Base-by-base conservation (phyloP, 2,797 vertebrate genomes). In the Delichon dasypus region DNA sequence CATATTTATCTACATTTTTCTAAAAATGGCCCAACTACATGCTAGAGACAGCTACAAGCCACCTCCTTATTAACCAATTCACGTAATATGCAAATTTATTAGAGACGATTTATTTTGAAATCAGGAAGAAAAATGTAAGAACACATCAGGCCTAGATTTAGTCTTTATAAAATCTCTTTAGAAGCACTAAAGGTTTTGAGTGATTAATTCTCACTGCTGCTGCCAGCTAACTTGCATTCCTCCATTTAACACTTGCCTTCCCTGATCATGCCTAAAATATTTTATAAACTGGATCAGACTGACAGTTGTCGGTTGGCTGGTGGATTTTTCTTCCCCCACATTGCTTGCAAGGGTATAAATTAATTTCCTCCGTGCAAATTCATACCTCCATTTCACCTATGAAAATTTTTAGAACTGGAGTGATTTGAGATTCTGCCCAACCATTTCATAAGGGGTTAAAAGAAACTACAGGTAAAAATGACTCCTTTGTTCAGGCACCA, bases 321-420 rank as follows among this genome's bases (percentile, higher is more conserved):
- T 16, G 3, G 3, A 0, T 6, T 29, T 12, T 20, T 8, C 3
- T 5, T 38, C 38, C 0, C 19, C 16, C 45, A 26, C 17, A n/a
- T 73, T 54, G 86, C 18, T 40, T 89, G 15, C 32, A 84, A 78
- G 13, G 40, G 10, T 62, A 21, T 38, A 77, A 80, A 85, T 30
- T 26, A 2, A 74, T 57, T 57, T 84, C 38, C 74, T 67, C 64
- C 17, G 36, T n/a, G 38, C 32, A 76, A 90, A 89, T 26, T 58
- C 1, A 8, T 32, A 83, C 55, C 47, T 73, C 30, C 15, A 19
- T 17, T 55, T 61, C 44, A 22, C 44, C n/a, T 47, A 30, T 2
- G 12, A 55, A 16, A 20, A 67, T 30, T 91, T 45, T 44, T 72
- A 16, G 19, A 89, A 9, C 6, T 29, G 66, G 42, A 82, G 25